These are phyloP conservation scores for Drosophila malerkotliana DNA, from an alignment of 1,140 invertebrate species.

Conservation along the genomic window DNA sequence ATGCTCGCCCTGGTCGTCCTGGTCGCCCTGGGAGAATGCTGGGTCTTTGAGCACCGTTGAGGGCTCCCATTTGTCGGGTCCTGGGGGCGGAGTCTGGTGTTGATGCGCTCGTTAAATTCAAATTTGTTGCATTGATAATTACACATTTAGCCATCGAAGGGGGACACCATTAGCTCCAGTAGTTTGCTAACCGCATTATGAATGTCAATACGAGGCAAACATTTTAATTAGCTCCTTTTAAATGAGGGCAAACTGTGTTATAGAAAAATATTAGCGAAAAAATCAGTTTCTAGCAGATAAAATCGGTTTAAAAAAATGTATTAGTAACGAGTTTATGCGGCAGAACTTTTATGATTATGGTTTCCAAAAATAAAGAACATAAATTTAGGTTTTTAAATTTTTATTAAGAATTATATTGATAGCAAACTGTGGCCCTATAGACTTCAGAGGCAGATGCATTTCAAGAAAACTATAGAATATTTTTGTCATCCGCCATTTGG, in stretches of 20 bases:
- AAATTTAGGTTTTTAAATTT: too few relatives aligned
- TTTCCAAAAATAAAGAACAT: too few relatives aligned
- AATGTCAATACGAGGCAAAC: constrained; percentile 5
- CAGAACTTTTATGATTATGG: too few relatives aligned
- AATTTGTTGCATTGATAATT: constrained; percentile 80
- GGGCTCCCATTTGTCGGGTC: constrained; percentile 16
- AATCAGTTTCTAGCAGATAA: constrained; percentile 2
- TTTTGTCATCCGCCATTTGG: constrained; percentile 30
- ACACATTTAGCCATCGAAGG: constrained; percentile 24
- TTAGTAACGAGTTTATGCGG: not conserved
- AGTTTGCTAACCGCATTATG: constrained; percentile 28
- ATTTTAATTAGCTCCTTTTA: constrained; percentile 26
- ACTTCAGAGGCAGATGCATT: constrained; percentile 15
- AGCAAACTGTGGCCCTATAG: too few relatives aligned
- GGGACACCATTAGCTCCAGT: constrained; percentile 13
- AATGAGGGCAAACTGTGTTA: not conserved
- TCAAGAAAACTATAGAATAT: not conserved
- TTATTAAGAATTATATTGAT: too few relatives aligned
- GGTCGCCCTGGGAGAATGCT: constrained; percentile 6
- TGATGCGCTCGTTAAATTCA: constrained; percentile 74
- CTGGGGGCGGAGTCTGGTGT: constrained; percentile 36
- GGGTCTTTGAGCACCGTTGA: constrained; percentile 37
- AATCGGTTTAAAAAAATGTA: not conserved
- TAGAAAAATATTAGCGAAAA: constrained; percentile 14
- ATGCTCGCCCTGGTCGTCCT: constrained; percentile 11